Conservation (phyloP, 1,140 invertebrate species). For the Listronotus bonariensis region DNA sequence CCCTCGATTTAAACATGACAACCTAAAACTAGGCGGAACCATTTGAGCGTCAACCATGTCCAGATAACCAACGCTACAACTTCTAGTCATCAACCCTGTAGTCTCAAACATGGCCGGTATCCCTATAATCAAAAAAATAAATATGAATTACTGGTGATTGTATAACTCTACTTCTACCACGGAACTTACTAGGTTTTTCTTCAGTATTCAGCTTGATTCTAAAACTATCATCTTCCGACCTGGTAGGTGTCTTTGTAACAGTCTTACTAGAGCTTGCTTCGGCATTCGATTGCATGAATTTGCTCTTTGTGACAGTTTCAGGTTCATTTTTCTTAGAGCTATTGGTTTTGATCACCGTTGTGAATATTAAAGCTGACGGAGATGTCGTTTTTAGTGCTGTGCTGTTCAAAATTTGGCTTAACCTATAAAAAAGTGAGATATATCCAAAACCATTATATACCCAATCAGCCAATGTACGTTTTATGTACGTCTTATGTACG, state of each 20-base stretch:
- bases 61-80: constrained; percentile 83
- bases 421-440: constrained; percentile 57
- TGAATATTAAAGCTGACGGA: constrained; percentile 64
- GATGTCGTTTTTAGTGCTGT: constrained; percentile 53
- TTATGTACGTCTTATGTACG: no score
- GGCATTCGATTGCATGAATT: not conserved
- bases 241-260: constrained; percentile 7
- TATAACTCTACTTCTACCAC: no score
- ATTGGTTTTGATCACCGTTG: constrained; percentile 52
- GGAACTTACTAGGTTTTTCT: constrained; percentile 4
- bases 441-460: no score
- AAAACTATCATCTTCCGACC: constrained; percentile 5
- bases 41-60: constrained; percentile 76
- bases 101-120: not conserved
- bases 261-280: constrained; percentile 12
- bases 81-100: constrained; percentile 73
- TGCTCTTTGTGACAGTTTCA: not conserved
- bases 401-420: constrained; percentile 59
- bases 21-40: constrained; percentile 74
- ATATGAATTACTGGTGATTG: no score
- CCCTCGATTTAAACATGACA: constrained; percentile 64
- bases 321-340: constrained; percentile 36
- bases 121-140: no score
- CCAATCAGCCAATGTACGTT: no score
- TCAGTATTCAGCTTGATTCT: not conserved